Percentiles rank a stretch among this genome's conserved stretches.
phyloP scores from a whole-genome alignment of 2,888 invertebrate species.

The Priocnemis perturbator region DNA sequence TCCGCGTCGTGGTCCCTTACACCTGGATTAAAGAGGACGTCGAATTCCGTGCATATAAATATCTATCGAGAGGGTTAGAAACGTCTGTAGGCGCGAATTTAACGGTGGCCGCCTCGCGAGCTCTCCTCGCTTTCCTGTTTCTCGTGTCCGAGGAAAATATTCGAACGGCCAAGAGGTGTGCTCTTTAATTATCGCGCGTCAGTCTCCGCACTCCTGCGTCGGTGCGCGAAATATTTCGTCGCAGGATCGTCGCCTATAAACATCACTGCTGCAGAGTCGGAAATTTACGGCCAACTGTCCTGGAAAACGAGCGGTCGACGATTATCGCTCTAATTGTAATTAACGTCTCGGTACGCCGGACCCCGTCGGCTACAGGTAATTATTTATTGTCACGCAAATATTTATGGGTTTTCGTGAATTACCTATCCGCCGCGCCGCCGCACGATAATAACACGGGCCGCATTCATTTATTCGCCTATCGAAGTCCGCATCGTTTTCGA shows the following conservation, averaged over 20 bases:
- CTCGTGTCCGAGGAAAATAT: no score
- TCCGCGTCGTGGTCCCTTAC: neutral
- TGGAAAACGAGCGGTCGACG: conserved; percentile 46
- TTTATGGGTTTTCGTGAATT: conserved; percentile 48
- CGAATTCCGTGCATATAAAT: no score
- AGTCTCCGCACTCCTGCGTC: no score
- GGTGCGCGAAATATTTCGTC: conserved; percentile 6
- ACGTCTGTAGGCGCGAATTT: neutral
- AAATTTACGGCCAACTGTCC: conserved; percentile 42
- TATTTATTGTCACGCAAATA: conserved; percentile 47
- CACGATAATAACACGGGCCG: conserved; percentile 33
- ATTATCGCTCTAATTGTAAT: conserved; percentile 57
- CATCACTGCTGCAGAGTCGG: conserved; percentile 37
- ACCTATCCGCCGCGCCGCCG: conserved; percentile 28
- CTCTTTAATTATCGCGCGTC: no score
- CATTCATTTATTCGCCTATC: no score
- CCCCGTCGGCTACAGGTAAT: conserved; percentile 28
- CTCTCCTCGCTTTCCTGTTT: no score
- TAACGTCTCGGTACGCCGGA: conserved; percentile 43
- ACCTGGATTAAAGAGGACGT: no score
- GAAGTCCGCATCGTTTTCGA: no score
- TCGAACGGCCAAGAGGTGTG: no score
- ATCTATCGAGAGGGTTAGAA: neutral
- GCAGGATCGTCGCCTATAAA: conserved; percentile 47
- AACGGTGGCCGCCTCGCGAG: neutral